Base-by-base conservation (phyloP, 2,888 invertebrate genomes). In the Cenopis cana region DNA sequence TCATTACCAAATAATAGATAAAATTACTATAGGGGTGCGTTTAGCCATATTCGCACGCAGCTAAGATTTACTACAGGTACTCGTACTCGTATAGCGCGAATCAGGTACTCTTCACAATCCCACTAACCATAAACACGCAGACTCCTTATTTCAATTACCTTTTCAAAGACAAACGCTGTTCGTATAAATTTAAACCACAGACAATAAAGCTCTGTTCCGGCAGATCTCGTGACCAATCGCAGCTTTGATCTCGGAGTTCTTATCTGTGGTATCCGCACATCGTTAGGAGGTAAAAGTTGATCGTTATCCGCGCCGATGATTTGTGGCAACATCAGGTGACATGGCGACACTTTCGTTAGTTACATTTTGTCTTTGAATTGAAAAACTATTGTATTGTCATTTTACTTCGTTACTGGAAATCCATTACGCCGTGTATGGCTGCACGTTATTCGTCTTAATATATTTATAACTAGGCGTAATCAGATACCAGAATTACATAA, bases 201-300 rank as follows among this genome's bases (percentile, higher is more conserved):
- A 72, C 68, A 62, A 57, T 60, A 64, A 55, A 72, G 64, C 57
- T 65, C 64, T 57, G 65, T 72, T 72, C 72, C 72, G 72, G 72
- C 72, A 72, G 72, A 64, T 72, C 60, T 72, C 72, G 72, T 69
- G 72, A 72, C 68, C 69, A 72, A 72, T 72, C 72, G 59, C 57
- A 50, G 36, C 59, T 41, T 59, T 59, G 64, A 72, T 72, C 72
- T 70, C 38, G 24, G 38, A 66, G 71, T 66, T 60, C 62, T 69
- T 72, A 72, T 72, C 72, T 69, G 72, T 70, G 60, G 68, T 74
- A 76, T 77, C 76, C 74, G 74, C 50, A 73, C 76, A 75, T 78
- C 76, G 76, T 75, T 74, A 74, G 75, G 72, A 71, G 76, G 75
- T 74, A 78, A 77, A 76, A 75, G 73, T 77, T 74, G 77, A 77